Evolutionary conservation across 2,888 invertebrate genomes (phyloP), one percentile per base, ranked within the genome.

Genomic region (Clunio marinus): DNA sequence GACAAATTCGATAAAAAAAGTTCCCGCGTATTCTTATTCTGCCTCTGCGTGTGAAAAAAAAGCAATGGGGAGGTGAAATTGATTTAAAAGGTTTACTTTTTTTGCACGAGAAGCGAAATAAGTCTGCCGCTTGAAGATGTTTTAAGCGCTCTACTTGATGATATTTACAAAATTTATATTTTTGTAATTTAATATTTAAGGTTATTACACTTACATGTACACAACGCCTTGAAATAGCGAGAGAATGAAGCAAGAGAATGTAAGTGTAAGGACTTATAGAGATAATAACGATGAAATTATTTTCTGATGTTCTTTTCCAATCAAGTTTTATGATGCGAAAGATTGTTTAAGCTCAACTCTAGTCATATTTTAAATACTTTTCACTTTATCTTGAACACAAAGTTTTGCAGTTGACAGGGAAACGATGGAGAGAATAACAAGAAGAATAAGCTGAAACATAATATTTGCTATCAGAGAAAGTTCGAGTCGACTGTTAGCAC

Each of bases 21-120:
- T 55, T 55, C 3, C 10, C 25, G 59, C 20, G 59, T 17, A 8
- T 32, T 10, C 1, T 3, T 2, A 15, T 25, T 15, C n/a, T 45
- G 41, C 27, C 45, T 15, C 15, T 2, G 15, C 1, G 35, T 20
- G 37, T 57, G 25, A 5, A 7, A 17, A 5, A 7, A 17, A 35
- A 22, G 41, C 27, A 17, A 15, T 2, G 35, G 57, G 57, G 20
- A 27, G 20, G 25, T 17, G 8, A 59, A 59, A 59, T 59, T 59
- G 59, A 59, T 59, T 59, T 59, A 59, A 35, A 59, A 59, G 32
- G 35, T 59, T 59, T 57, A 25, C 28, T 51, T 58, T 51, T 51
- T 51, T 51, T 57, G 57, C 57, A 57, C 24, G n/a, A 25, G 27
- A 2, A 57, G 57, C 57, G 57, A 51, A 51, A 51, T 17, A 51